Base-by-base conservation (phyloP, 1,140 invertebrate species). In the Drosophila subobscura region DNA sequence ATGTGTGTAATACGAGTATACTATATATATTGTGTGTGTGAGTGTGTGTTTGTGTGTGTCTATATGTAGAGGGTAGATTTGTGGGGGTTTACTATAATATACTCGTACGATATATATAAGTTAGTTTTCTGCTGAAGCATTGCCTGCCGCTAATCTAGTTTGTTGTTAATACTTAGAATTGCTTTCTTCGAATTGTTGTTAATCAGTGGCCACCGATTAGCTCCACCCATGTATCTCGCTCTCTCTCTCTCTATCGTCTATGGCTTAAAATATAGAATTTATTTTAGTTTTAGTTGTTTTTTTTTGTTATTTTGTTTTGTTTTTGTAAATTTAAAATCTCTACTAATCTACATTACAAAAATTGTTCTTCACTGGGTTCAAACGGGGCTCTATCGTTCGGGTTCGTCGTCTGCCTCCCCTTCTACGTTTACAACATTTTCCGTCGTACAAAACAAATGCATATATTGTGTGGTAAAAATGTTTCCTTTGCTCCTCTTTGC, bases 121-220 rank as follows among this genome's bases (percentile, higher is more conserved):
- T 80, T 85, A 77, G 72, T 77, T 51, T 37, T 20, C n/a, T 76
- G 76, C 71, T 80, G 72, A 80, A 80, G 78, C 77, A 80, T 71
- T 66, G 71, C 77, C 63, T 76, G 77, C 58, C 42, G 61, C 61
- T 84, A 74, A 70, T 70, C 81, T 85, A 86, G 72, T 75, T 81
- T 74, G 73, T 85, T 72, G 73, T 83, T 86, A 86, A 86, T 86
- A 86, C 81, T 86, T 86, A 86, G 68, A 83, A 86, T 86, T 86
- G 81, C 81, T 86, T 86, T 75, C 61, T 84, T 84, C 67, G 64
- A 76, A 79, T 84, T 84, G 53, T 67, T 71, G 55, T 52, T 66
- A 58, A 59, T 74, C 53, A 67, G 64, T 46, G 55, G 51, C 51
- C 16, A 20, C 16, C 33, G 45, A 61, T 40, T 44, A 20, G 60